These are phyloP conservation scores for Megastigmus dorsalis DNA, from an alignment of 2,888 invertebrate genomes.

Conservation along the genomic window DNA sequence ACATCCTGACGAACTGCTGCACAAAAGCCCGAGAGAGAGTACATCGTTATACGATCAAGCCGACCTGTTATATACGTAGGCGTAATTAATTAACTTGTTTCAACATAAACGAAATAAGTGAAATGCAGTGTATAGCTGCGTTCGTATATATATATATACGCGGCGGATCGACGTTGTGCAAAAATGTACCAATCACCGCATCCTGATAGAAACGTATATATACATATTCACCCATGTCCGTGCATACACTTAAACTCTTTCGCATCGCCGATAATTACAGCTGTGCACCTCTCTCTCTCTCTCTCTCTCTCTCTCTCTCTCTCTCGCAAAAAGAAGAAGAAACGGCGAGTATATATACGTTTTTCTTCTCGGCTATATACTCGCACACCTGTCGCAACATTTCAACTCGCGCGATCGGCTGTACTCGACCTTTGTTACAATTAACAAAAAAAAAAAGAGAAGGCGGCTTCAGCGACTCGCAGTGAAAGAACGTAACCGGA, in stretches of 20 bases:
- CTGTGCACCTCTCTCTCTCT: no score
- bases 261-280: slow-evolving; percentile 37
- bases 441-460: slow-evolving; percentile 10
- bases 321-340: background rate
- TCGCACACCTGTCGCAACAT: slow-evolving; percentile 49
- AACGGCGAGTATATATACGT: slow-evolving; percentile 19
- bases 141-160: no score
- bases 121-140: no score
- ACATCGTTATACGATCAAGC: no score
- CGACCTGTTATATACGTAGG: background rate
- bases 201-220: slow-evolving; percentile 2
- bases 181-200: background rate
- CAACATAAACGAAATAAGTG: slow-evolving; percentile 9
- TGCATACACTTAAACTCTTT: background rate
- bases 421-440: slow-evolving; percentile 44
- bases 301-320: no score
- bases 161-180: no score
- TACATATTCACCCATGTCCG: background rate
- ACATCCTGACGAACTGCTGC: no score
- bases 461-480: no score
- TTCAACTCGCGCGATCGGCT: slow-evolving; percentile 15
- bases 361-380: slow-evolving; percentile 7
- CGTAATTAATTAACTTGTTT: slow-evolving; percentile 1
- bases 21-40: no score
- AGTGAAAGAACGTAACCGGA: slow-evolving; percentile 24